These are phyloP conservation scores for Choristoneura rosaceana DNA, from an alignment of 2,888 invertebrate genomes.

Conservation along the genomic window DNA sequence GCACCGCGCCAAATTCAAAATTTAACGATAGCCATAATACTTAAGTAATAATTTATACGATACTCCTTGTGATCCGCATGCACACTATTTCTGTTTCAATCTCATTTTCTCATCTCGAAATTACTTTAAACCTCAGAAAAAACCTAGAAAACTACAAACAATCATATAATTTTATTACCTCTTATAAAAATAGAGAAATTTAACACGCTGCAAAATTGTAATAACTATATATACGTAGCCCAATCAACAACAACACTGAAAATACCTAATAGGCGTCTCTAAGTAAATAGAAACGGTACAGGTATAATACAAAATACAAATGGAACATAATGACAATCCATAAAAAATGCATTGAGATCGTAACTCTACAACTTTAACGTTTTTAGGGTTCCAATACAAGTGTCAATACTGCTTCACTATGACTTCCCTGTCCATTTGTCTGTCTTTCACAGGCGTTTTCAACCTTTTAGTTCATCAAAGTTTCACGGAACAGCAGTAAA, in stretches of 20 bases:
- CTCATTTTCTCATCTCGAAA: not conserved
- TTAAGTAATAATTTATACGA: not conserved
- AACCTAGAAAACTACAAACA: no score
- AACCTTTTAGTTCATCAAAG: no score
- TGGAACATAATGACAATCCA: not conserved
- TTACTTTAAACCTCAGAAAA: no score
- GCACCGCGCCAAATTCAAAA: not conserved
- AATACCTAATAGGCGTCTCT: constrained; percentile 56
- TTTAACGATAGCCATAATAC: not conserved
- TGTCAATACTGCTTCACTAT: no score
- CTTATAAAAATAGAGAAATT: not conserved
- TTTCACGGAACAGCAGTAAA: no score
- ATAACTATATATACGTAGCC: constrained; percentile 34
- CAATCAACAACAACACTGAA: not conserved
- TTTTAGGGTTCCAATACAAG: not conserved
- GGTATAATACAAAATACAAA: constrained; percentile 19
- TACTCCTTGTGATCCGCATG: not conserved
- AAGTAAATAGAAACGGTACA: constrained; percentile 55
- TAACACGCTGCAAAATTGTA: not conserved
- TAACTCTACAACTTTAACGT: no score
- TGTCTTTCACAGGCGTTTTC: no score
- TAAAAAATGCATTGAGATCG: not conserved
- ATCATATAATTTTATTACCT: not conserved
- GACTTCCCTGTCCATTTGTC: no score
- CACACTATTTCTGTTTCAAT: not conserved